phyloP scores from a whole-genome alignment of 2,797 vertebrate genomes.

The Hypotaenidia okinawae region DNA sequence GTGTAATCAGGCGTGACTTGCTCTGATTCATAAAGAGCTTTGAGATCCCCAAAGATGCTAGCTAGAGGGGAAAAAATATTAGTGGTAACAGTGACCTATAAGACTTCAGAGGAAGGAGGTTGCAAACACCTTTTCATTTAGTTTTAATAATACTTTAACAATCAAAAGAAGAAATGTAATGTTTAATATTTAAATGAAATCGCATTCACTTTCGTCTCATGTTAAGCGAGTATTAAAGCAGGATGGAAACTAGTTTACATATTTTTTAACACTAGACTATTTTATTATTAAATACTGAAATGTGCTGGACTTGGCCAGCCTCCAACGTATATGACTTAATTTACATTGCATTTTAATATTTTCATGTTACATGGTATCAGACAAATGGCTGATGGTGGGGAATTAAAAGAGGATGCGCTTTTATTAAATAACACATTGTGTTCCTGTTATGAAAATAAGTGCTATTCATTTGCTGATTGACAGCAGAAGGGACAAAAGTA shows the following conservation, averaged over 20 bases:
- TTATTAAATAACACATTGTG: slow-evolving; percentile 27
- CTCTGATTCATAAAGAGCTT: not conserved
- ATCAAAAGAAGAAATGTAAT: slow-evolving; percentile 70
- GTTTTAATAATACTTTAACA: slow-evolving; percentile 68
- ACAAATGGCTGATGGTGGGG: slow-evolving; percentile 50
- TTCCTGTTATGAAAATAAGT: slow-evolving; percentile 15
- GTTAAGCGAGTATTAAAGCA: slow-evolving; percentile 74
- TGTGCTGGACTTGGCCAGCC: slow-evolving; percentile 67
- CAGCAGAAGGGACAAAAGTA: not conserved
- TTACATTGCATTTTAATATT: slow-evolving; percentile 74
- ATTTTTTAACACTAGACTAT: slow-evolving; percentile 70
- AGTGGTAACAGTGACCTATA: slow-evolving; percentile 12
- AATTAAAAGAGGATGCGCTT: slow-evolving; percentile 62
- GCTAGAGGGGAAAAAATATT: not conserved
- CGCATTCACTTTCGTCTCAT: slow-evolving; percentile 68
- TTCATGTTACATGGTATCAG: slow-evolving; percentile 63
- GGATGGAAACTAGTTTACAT: slow-evolving; percentile 72
- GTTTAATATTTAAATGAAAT: slow-evolving; percentile 75
- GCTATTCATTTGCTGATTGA: not conserved
- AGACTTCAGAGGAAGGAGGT: slow-evolving; percentile 16
- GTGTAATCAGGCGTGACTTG: not conserved
- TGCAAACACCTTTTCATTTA: slow-evolving; percentile 58
- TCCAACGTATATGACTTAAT: slow-evolving; percentile 72
- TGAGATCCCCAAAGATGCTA: not conserved
- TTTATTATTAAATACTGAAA: slow-evolving; percentile 75